A percentile compares a stretch with the other conserved stretches of the same genome.
phyloP scores from a whole-genome alignment of 2,797 vertebrate species.

The Poecilia picta region DNA sequence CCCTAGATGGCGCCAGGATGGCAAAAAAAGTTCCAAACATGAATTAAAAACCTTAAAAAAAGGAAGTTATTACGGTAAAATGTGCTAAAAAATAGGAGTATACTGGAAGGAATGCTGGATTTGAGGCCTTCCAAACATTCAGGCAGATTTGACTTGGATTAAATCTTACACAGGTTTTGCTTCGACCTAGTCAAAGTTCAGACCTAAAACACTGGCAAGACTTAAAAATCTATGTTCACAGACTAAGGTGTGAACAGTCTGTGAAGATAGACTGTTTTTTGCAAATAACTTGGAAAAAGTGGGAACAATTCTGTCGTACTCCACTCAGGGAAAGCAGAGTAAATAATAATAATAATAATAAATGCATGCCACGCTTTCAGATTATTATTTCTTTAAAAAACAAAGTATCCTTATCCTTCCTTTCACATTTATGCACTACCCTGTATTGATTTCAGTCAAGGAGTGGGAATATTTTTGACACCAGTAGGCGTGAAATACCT shows the following conservation, averaged over 20 bases:
- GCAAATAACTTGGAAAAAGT: neutral
- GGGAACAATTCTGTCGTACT: neutral
- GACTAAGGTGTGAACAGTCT: neutral
- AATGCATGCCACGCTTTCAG: neutral
- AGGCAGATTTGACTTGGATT: neutral
- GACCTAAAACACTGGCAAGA: neutral
- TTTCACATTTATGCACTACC: neutral
- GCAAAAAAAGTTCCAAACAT: neutral
- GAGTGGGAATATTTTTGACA: neutral
- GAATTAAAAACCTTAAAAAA: too few species aligned
- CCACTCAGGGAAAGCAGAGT: neutral
- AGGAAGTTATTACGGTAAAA: neutral
- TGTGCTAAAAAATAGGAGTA: neutral
- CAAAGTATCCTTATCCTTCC: neutral
- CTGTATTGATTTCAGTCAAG: neutral
- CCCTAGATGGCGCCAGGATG: slow-evolving; percentile 3
- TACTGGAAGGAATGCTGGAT: neutral
- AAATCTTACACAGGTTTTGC: neutral
- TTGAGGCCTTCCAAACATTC: neutral
- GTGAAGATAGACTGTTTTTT: neutral
- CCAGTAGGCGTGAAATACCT: neutral
- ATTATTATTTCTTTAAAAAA: neutral
- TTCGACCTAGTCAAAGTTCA: neutral
- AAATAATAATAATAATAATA: too few species aligned
- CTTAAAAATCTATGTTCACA: neutral